A percentile compares a stretch with the other conserved stretches of the same genome.
Evolutionary conservation across 1,140 invertebrate genomes (phyloP).

Genomic region (Papilio dardanus): DNA sequence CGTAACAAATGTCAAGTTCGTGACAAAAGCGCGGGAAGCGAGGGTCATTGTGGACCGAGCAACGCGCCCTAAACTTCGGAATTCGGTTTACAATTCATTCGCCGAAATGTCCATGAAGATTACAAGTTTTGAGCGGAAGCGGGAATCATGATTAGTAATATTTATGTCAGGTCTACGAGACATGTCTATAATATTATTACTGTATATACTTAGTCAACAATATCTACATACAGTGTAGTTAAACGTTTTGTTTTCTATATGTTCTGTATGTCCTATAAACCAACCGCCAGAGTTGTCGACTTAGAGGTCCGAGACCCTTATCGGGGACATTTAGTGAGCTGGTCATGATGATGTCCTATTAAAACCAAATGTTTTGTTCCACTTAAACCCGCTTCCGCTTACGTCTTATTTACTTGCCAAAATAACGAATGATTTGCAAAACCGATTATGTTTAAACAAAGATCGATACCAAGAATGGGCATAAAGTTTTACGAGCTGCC

Average conservation of each 20-base stretch:
- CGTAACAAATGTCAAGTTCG: conserved; percentile 49
- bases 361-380: neutral
- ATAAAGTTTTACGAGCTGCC: conserved; percentile 58
- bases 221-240: too few species aligned
- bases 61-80: conserved; percentile 47
- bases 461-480: conserved; percentile 57
- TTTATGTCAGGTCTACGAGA: too few species aligned
- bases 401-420: conserved; percentile 37
- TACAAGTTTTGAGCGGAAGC: neutral
- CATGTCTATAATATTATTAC: too few species aligned
- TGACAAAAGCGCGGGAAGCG: conserved; percentile 54
- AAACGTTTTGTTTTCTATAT: too few species aligned
- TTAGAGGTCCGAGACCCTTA: too few species aligned
- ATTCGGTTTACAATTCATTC: conserved; percentile 43
- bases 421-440: conserved; percentile 45
- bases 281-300: too few species aligned
- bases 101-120: neutral
- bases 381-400: conserved; percentile 36
- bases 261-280: too few species aligned
- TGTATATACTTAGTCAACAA: too few species aligned
- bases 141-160: too few species aligned
- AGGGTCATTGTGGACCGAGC: conserved; percentile 43
- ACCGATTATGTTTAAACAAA: conserved; percentile 50
- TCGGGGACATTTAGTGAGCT: too few species aligned
- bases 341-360: too few species aligned